A percentile compares a stretch with the other conserved stretches of the same genome.
phyloP scores from a whole-genome alignment of 2,797 vertebrate species.

The Scolopax bukidnonensis region DNA sequence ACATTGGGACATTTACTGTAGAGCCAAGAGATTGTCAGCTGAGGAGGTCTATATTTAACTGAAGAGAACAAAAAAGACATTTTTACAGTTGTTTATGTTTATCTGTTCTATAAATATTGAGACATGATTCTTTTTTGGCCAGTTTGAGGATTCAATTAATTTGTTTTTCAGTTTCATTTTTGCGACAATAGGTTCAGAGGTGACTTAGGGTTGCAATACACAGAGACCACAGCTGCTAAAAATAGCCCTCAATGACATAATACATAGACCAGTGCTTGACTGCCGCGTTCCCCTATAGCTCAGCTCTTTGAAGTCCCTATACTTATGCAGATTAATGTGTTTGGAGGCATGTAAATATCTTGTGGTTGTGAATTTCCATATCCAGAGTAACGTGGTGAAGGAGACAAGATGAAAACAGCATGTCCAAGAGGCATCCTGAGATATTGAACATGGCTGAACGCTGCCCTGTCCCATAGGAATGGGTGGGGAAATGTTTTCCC shows the following conservation, averaged over 20 bases:
- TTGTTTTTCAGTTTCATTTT: slow-evolving; percentile 32
- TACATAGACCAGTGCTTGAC: not conserved
- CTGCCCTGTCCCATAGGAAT: not conserved
- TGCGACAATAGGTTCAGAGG: not conserved
- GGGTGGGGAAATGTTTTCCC: not conserved
- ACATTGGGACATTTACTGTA: not conserved
- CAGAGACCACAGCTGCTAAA: not conserved
- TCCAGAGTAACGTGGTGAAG: not conserved
- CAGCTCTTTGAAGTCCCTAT: not conserved
- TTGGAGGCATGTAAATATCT: not conserved
- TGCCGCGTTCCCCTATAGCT: not conserved
- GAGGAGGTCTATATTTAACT: not conserved
- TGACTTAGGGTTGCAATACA: not conserved
- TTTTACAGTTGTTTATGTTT: slow-evolving; percentile 23
- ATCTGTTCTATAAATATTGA: slow-evolving; percentile 16
- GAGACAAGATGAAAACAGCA: not conserved
- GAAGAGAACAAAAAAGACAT: not conserved
- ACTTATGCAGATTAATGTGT: not conserved
- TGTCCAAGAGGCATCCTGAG: not conserved
- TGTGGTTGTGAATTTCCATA: not conserved
- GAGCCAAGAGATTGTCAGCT: not conserved
- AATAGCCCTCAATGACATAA: not conserved
- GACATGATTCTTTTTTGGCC: not conserved
- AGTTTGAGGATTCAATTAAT: not conserved
- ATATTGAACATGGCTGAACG: not conserved